phyloP scores from a whole-genome alignment of 2,113 vertebrate genomes.

The Ellobius talpinus region DNA sequence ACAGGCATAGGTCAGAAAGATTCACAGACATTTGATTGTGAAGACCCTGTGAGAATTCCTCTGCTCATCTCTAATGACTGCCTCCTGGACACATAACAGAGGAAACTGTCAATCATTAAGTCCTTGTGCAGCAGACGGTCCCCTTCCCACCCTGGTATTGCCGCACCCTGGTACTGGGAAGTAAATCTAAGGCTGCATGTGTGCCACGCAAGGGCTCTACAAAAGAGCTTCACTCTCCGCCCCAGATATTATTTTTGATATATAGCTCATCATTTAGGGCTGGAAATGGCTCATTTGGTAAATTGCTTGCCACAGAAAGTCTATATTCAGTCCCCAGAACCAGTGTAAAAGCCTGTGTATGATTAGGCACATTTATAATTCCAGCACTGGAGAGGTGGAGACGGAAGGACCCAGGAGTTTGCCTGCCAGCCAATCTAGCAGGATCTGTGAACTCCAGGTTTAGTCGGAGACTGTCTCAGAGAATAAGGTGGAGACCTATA shows the following conservation, averaged over 20 bases:
- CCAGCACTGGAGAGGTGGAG: neutral
- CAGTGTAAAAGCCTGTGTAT: too few relatives aligned
- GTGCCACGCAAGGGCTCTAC: neutral
- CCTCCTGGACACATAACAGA: neutral
- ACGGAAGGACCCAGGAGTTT: neutral
- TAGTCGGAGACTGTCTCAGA: neutral
- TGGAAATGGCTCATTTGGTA: neutral
- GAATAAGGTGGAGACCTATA: neutral
- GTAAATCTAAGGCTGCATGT: neutral
- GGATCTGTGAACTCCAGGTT: neutral
- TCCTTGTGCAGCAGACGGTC: neutral
- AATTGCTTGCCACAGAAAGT: neutral
- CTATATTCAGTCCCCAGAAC: neutral
- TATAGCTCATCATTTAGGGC: neutral
- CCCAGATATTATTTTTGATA: neutral
- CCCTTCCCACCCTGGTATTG: too few relatives aligned
- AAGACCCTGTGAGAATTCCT: constrained; percentile 21
- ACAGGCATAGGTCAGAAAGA: neutral
- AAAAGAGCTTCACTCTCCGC: neutral
- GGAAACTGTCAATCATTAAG: neutral
- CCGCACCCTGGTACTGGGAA: neutral
- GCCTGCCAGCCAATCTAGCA: neutral
- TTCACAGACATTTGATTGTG: neutral
- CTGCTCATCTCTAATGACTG: neutral
- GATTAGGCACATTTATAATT: neutral